Conservation (phyloP, 1,140 invertebrate species). For the Pinna nobilis region DNA sequence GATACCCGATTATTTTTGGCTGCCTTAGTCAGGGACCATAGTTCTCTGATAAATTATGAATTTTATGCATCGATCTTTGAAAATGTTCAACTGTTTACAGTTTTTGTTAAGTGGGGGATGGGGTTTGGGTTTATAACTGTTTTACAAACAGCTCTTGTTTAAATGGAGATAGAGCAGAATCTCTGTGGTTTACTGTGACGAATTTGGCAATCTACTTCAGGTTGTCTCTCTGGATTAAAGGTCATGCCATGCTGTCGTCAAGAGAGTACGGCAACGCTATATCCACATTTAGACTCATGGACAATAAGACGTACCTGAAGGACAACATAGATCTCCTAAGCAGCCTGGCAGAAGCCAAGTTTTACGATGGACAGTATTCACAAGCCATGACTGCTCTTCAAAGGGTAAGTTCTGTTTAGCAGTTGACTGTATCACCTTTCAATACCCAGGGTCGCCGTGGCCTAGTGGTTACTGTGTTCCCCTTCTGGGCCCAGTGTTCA, state of each 20-base stretch:
- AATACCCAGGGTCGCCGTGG: not conserved
- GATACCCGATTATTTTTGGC: no score
- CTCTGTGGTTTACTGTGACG: no score
- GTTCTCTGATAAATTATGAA: no score
- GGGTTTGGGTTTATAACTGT: not conserved
- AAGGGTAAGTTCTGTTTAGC: constrained; percentile 60
- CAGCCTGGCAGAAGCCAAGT: constrained; percentile 81
- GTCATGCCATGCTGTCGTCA: constrained; percentile 79
- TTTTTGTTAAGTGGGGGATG: not conserved
- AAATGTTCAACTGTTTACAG: not conserved
- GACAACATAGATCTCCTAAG: constrained; percentile 82
- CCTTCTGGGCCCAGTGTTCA: no score
- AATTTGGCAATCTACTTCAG: constrained; percentile 71
- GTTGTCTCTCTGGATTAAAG: constrained; percentile 84
- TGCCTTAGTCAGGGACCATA: no score
- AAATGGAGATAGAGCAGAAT: no score
- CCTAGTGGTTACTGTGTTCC: not conserved
- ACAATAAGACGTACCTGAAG: constrained; percentile 77
- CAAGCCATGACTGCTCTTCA: constrained; percentile 69
- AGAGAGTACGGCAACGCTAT: constrained; percentile 81
- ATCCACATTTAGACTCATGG: constrained; percentile 79
- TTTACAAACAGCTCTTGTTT: no score
- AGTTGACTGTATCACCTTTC: not conserved
- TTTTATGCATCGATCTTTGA: no score
- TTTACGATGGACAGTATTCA: constrained; percentile 78